A percentile compares a stretch with the other conserved stretches of the same genome.
Conservation (phyloP, 2,113 vertebrate species). For the Notothenia coriiceps region DNA sequence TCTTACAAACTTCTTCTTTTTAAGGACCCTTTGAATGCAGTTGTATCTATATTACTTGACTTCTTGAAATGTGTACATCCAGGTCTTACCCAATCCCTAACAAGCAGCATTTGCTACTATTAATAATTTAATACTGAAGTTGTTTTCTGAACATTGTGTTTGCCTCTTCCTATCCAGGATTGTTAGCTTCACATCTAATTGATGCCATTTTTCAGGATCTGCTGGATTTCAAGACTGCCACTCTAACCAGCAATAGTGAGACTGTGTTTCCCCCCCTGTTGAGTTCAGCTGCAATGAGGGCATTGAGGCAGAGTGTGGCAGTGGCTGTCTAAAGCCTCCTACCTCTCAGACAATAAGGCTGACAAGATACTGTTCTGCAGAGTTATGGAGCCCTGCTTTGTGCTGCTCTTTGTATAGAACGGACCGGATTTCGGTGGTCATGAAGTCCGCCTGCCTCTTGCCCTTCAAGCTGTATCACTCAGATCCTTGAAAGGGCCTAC, state of each 20-base stretch:
- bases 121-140: not conserved
- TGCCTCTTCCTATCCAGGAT: not conserved
- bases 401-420: not conserved
- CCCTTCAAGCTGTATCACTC: not conserved
- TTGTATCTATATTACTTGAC: too few relatives aligned
- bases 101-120: not conserved
- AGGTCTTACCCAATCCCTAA: too few relatives aligned
- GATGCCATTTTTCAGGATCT: conserved; percentile 1
- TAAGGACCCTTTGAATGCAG: too few relatives aligned
- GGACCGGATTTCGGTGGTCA: conserved; percentile 11
- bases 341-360: not conserved
- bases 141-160: not conserved
- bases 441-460: not conserved
- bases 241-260: not conserved
- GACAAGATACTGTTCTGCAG: not conserved
- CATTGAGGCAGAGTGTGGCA: not conserved
- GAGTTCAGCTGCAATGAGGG: conserved; percentile 5
- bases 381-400: not conserved
- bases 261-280: not conserved
- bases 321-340: not conserved
- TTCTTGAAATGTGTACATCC: too few relatives aligned
- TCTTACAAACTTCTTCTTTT: too few relatives aligned
- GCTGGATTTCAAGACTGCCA: not conserved
- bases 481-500: not conserved
- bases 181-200: not conserved